These are phyloP conservation scores for Chaetodon trifasciatus DNA, from an alignment of 2,797 vertebrate species.

Conservation along the genomic window DNA sequence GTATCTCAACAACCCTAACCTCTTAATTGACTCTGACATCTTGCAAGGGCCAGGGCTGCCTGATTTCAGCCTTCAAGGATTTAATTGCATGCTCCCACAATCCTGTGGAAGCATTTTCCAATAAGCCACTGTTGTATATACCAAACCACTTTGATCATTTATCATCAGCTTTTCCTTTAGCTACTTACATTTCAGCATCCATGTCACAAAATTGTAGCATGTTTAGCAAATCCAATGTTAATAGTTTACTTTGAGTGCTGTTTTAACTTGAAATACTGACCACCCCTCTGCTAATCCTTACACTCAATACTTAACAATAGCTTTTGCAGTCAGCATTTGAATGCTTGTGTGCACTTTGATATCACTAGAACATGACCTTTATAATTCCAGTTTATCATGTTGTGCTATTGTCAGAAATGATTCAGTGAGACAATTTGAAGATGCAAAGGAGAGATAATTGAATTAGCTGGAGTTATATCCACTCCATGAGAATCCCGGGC, in stretches of 20 bases:
- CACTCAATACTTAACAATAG: neutral
- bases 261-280: neutral
- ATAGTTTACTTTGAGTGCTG: neutral
- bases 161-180: constrained; percentile 8
- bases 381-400: neutral
- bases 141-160: constrained; percentile 1
- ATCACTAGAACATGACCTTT: neutral
- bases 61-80: constrained; percentile 33
- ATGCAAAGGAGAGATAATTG: neutral
- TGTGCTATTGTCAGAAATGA: neutral
- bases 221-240: neutral
- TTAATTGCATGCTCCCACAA: constrained; percentile 27
- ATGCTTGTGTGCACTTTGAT: neutral
- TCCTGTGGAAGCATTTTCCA: constrained; percentile 58
- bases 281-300: neutral
- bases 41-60: neutral
- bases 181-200: constrained; percentile 5
- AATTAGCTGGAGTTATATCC: constrained; percentile 19
- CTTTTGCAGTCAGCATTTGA: neutral
- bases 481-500: neutral
- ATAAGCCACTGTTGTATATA: constrained; percentile 27
- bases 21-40: constrained; percentile 11
- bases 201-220: neutral
- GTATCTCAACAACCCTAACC: constrained; percentile 28
- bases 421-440: neutral